phyloP scores from a whole-genome alignment of 2,888 invertebrate genomes.

The Drosophila macrospina region DNA sequence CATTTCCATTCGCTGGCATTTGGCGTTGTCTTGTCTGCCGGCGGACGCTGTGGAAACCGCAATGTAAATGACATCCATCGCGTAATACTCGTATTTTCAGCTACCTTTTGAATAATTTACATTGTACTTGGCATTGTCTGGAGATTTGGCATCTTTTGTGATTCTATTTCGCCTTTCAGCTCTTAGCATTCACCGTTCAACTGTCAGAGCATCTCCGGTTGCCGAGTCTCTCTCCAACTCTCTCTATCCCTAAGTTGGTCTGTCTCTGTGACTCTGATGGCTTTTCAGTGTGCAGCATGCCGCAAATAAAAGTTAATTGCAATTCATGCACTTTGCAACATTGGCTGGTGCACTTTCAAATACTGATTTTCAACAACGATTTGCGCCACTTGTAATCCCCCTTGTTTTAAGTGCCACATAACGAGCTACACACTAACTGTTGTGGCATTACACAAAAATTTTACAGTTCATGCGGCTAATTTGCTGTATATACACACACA shows the following conservation, averaged over 20 bases:
- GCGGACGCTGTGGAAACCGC: constrained; percentile 43
- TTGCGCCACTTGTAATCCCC: constrained; percentile 19
- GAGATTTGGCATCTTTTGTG: constrained; percentile 63
- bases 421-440: constrained; percentile 30
- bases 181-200: constrained; percentile 8
- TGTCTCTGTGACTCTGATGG: not conserved
- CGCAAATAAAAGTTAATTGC: constrained; percentile 56
- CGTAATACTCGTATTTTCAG: constrained; percentile 61
- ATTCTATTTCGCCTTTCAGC: constrained; percentile 35
- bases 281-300: constrained; percentile 41
- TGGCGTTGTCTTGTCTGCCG: constrained; percentile 27
- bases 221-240: too few relatives aligned
- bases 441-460: constrained; percentile 13
- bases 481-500: constrained; percentile 9
- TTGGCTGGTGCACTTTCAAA: constrained; percentile 31
- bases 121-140: constrained; percentile 71
- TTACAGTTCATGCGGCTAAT: constrained; percentile 29
- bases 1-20: constrained; percentile 52
- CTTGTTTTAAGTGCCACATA: constrained; percentile 38
- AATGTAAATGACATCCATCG: constrained; percentile 74
- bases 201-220: constrained; percentile 12
- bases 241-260: not conserved
- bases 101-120: constrained; percentile 78
- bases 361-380: constrained; percentile 29
- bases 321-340: constrained; percentile 48